A percentile compares a stretch with the other conserved stretches of the same genome.
Evolutionary conservation across 2,888 invertebrate species (phyloP).

Genomic region (Pollenia labialis): DNA sequence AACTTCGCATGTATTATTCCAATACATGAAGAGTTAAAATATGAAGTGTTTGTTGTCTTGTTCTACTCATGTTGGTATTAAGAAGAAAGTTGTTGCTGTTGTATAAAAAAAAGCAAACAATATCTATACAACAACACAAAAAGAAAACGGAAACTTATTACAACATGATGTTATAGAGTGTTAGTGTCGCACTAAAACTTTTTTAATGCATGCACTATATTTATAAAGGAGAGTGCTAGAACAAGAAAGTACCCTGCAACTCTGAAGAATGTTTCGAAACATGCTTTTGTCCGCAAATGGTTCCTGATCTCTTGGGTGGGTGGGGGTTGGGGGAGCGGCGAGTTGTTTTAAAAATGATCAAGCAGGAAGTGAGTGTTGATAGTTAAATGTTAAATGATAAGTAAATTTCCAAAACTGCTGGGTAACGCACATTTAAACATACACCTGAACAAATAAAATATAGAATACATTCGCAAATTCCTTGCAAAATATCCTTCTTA

Average conservation of each 20-base stretch:
- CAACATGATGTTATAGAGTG: conserved; percentile 62
- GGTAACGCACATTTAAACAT: background rate
- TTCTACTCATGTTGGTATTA: conserved; percentile 47
- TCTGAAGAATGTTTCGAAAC: too few species aligned
- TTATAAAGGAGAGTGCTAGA: background rate
- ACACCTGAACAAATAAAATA: conserved; percentile 13
- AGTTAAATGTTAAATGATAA: too few species aligned
- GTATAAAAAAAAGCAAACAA: conserved; percentile 34
- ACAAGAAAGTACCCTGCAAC: too few species aligned
- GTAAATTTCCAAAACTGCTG: background rate
- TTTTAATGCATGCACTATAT: conserved; percentile 9
- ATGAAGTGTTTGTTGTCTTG: conserved; percentile 57
- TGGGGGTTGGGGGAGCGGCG: too few species aligned
- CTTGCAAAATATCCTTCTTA: conserved; percentile 63
- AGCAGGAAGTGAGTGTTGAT: too few species aligned
- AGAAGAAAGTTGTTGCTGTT: conserved; percentile 49
- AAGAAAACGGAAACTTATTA: conserved; percentile 55
- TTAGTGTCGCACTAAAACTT: conserved; percentile 63
- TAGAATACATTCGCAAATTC: conserved; percentile 48
- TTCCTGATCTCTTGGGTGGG: too few species aligned
- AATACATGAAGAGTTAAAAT: conserved; percentile 23
- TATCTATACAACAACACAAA: conserved; percentile 5
- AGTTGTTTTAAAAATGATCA: too few species aligned
- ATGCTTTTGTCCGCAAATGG: background rate
- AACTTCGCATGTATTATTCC: conserved; percentile 16